Evolutionary conservation across 2,113 vertebrate species (phyloP), one percentile per base, ranked within the genome.

Genomic region (Plestiodon gilberti): DNA sequence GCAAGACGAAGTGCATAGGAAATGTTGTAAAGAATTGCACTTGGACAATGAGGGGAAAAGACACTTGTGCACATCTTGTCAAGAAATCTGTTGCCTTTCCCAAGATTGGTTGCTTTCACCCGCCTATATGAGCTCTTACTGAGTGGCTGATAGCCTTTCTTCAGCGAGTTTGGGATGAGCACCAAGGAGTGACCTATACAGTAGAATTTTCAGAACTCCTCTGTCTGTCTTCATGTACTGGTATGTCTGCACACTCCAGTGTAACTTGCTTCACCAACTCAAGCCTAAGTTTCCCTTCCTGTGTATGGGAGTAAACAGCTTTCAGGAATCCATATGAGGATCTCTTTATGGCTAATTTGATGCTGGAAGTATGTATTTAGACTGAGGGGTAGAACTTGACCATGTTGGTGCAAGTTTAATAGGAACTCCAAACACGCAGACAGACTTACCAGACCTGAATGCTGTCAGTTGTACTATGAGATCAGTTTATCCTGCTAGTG

Each of bases 371-470:
- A 91, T 90, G 43, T 48, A 48, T 48, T 93, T 95, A 93, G 90
- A 83, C 75, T 82, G 82, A 88, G 84, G 70, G 92, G 84, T 88
- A 22, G 79, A 73, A n/a, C n/a, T n/a, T 95, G 94, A 79, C 87
- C 84, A 82, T 30, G 11, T 75, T 81, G 25, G 25, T 91, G 91
- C 90, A 83, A 84, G 90, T 13, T 0, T 43, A 95, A 95, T 7
- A 0, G 30, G 92, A 94, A 78, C 81, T 83, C 40, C 48, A 62
- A 92, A 92, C 89, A 91, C 91, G 92, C 9, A 86, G 93, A 92
- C 92, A 94, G 86, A 93, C 92, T 95, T 94, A 93, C 91, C 91
- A 94, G 89, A 86, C 89, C 87, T 93, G 92, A 95, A 94, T 93
- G 92, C 94, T 91, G 91, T 91, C 92, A 93, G 86, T 94, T 95